Evolutionary conservation across 2,888 invertebrate species (phyloP).

Genomic region (Dynastes tityus): DNA sequence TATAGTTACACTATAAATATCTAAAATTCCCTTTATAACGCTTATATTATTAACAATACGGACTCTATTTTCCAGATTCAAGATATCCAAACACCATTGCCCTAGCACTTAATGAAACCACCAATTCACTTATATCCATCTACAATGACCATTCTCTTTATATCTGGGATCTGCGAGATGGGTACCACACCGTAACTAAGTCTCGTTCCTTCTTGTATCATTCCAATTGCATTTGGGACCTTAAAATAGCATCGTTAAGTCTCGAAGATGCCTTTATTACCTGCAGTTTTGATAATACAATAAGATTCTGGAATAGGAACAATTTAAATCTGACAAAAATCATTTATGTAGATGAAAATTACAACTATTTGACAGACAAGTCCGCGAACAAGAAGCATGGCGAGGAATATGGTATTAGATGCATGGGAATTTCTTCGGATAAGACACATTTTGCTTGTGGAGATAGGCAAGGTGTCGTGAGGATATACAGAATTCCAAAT

Average conservation of each 20-base stretch:
- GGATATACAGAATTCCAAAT: neutral
- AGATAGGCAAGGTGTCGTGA: slow-evolving; percentile 24
- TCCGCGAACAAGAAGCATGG: neutral
- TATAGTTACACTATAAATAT: too few relatives aligned
- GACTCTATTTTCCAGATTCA: neutral
- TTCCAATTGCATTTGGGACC: slow-evolving; percentile 38
- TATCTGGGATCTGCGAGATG: slow-evolving; percentile 30
- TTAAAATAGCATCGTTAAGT: neutral
- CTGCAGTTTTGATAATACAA: slow-evolving; percentile 24
- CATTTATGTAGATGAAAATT: slow-evolving; percentile 20
- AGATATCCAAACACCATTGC: slow-evolving; percentile 32
- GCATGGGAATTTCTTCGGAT: slow-evolving; percentile 24
- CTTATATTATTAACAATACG: too few relatives aligned
- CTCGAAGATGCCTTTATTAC: neutral
- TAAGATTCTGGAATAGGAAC: slow-evolving; percentile 7
- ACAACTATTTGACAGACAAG: neutral
- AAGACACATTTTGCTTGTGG: slow-evolving; percentile 21
- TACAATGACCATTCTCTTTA: slow-evolving; percentile 37
- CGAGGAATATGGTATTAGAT: slow-evolving; percentile 22
- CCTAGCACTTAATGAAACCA: neutral
- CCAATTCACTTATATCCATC: slow-evolving; percentile 12
- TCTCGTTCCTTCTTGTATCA: slow-evolving; percentile 4
- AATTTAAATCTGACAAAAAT: neutral
- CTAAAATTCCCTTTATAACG: too few relatives aligned
- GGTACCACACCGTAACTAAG: slow-evolving; percentile 2